Conservation (phyloP, 1,140 invertebrate species). For the Cotesia typhae region DNA sequence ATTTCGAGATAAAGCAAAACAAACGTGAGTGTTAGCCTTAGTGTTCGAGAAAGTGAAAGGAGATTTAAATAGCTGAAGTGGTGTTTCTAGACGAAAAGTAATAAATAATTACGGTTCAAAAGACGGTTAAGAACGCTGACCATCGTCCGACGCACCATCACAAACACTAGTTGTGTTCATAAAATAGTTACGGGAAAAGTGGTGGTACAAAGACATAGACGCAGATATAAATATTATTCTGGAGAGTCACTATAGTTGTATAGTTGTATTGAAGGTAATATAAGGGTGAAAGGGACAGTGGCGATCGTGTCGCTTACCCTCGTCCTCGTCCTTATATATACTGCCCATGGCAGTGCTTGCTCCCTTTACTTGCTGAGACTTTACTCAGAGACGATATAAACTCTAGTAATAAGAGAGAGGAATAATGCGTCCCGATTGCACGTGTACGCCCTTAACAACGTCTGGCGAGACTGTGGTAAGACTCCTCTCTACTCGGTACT, state of each 20-base stretch:
- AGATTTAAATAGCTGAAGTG: slow-evolving; percentile 39
- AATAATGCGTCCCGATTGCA: slow-evolving; percentile 48
- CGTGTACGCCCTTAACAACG: slow-evolving; percentile 30
- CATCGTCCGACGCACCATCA: no score
- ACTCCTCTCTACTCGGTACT: not conserved
- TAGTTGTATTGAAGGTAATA: not conserved
- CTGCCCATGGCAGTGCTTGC: slow-evolving; percentile 41
- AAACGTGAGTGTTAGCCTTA: slow-evolving; percentile 23
- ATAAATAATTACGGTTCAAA: slow-evolving; percentile 61
- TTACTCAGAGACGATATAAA: no score
- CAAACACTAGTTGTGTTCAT: no score
- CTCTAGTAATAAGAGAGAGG: not conserved
- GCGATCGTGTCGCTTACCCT: slow-evolving; percentile 55
- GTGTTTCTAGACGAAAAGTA: slow-evolving; percentile 57
- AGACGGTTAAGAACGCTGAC: not conserved
- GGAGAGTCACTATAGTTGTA: no score
- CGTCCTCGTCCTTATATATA: not conserved
- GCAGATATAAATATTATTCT: not conserved
- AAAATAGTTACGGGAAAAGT: not conserved
- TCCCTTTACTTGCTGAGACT: no score
- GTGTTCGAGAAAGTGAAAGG: slow-evolving; percentile 20
- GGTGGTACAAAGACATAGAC: no score
- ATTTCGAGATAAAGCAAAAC: slow-evolving; percentile 33
- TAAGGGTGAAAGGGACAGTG: slow-evolving; percentile 55
- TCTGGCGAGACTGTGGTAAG: slow-evolving; percentile 28